Evolutionary conservation across 2,888 invertebrate species (phyloP).

Genomic region (Melitaea athalia): DNA sequence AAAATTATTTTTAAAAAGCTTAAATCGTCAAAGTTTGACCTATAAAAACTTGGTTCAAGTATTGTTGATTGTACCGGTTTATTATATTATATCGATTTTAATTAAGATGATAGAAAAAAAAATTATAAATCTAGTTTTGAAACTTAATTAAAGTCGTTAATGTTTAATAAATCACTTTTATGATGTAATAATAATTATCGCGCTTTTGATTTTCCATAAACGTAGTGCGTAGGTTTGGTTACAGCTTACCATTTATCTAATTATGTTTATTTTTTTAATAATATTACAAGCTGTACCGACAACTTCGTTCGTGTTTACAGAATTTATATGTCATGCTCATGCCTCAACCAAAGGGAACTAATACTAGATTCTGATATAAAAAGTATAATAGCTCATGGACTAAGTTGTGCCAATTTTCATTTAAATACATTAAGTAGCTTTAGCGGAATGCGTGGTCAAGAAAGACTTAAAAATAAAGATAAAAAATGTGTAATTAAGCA

Average conservation of each 20-base stretch:
- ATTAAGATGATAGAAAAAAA: constrained; percentile 34
- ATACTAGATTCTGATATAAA: too few relatives aligned
- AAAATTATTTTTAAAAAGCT: neutral
- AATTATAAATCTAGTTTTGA: constrained; percentile 31
- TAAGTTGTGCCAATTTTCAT: too few relatives aligned
- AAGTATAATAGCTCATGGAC: too few relatives aligned
- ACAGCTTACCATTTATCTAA: neutral
- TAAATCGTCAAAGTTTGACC: neutral
- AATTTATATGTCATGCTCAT: too few relatives aligned
- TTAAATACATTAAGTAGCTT: too few relatives aligned
- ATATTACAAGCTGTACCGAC: too few relatives aligned
- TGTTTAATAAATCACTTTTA: neutral
- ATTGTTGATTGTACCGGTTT: constrained; percentile 29
- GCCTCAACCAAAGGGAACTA: too few relatives aligned
- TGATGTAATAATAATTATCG: constrained; percentile 7
- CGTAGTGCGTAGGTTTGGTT: constrained; percentile 2
- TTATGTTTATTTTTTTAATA: too few relatives aligned
- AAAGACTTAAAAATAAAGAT: too few relatives aligned
- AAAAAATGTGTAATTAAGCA: too few relatives aligned
- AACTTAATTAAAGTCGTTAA: constrained; percentile 19
- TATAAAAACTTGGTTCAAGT: constrained; percentile 3
- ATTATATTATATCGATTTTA: constrained; percentile 27
- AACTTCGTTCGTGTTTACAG: too few relatives aligned
- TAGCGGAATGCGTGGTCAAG: too few relatives aligned
- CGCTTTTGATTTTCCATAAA: constrained; percentile 13